A percentile compares a stretch with the other conserved stretches of the same genome.
These are phyloP conservation scores for Ahaetulla prasina DNA, from an alignment of 2,113 vertebrate species.

Conservation along the genomic window DNA sequence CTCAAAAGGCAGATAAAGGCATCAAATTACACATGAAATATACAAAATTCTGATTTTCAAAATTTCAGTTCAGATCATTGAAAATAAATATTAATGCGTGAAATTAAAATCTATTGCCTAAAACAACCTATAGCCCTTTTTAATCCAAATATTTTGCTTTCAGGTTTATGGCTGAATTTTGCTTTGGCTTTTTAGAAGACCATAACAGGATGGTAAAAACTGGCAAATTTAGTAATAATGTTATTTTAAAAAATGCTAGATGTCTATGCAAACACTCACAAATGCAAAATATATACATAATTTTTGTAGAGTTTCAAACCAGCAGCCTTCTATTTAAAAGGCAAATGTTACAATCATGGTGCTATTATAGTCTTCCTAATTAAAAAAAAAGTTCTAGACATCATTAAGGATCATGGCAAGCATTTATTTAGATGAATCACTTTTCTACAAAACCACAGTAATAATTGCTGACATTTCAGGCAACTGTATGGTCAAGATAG, in stretches of 20 bases:
- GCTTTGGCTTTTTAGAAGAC: not conserved
- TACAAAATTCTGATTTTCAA: not conserved
- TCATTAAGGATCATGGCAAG: not conserved
- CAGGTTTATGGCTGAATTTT: not conserved
- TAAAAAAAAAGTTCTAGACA: not conserved
- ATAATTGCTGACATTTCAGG: not conserved
- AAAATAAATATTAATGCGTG: not conserved
- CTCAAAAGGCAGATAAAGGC: not conserved
- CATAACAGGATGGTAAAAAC: not conserved
- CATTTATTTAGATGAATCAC: not conserved
- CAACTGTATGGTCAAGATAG: not conserved
- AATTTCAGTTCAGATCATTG: not conserved
- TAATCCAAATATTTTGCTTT: not conserved
- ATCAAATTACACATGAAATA: not conserved
- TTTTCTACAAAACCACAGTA: not conserved
- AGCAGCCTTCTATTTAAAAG: not conserved
- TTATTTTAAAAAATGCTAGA: not conserved
- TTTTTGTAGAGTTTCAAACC: not conserved
- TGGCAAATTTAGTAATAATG: not conserved
- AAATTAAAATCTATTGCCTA: not conserved
- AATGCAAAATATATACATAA: not conserved
- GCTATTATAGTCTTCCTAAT: not conserved
- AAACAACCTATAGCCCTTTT: not conserved
- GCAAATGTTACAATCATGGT: not conserved
- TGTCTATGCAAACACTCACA: not conserved